Evolutionary conservation across 2,888 invertebrate species (phyloP).

Genomic region (Rhyacophila evoluta): DNA sequence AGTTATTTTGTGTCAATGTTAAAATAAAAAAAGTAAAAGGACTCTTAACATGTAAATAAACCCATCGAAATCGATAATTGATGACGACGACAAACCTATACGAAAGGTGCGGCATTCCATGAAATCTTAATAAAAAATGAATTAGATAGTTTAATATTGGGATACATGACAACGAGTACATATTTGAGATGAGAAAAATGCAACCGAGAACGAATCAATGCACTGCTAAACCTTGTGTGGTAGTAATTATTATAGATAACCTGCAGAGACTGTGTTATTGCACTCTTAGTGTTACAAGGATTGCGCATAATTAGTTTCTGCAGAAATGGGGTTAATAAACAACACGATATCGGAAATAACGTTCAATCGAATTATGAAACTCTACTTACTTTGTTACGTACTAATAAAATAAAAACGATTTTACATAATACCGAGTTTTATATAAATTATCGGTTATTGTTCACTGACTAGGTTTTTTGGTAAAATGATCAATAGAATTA

Average conservation of each 20-base stretch:
- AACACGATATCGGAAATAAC: slow-evolving; percentile 9
- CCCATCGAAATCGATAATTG: not conserved
- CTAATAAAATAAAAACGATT: too few species aligned
- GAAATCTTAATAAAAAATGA: too few species aligned
- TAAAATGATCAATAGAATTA: too few species aligned
- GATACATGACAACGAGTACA: too few species aligned
- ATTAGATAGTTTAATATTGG: too few species aligned
- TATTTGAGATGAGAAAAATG: not conserved
- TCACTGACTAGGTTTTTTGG: too few species aligned
- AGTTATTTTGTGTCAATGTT: not conserved
- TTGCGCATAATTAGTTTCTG: not conserved
- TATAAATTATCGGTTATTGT: too few species aligned
- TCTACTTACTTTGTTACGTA: too few species aligned
- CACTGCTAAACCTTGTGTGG: not conserved
- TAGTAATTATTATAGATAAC: not conserved
- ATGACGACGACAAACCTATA: not conserved
- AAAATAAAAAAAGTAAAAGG: not conserved
- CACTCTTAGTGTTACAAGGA: slow-evolving; percentile 18
- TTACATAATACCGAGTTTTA: too few species aligned
- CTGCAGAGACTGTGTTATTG: not conserved
- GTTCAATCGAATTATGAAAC: too few species aligned
- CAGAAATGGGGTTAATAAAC: not conserved
- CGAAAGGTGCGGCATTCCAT: too few species aligned
- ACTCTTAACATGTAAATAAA: not conserved
- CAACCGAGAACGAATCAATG: not conserved